Percentiles rank a stretch among this genome's conserved stretches.
These are phyloP conservation scores for Varanus salvator DNA, from an alignment of 2,113 vertebrate species.

Conservation along the genomic window DNA sequence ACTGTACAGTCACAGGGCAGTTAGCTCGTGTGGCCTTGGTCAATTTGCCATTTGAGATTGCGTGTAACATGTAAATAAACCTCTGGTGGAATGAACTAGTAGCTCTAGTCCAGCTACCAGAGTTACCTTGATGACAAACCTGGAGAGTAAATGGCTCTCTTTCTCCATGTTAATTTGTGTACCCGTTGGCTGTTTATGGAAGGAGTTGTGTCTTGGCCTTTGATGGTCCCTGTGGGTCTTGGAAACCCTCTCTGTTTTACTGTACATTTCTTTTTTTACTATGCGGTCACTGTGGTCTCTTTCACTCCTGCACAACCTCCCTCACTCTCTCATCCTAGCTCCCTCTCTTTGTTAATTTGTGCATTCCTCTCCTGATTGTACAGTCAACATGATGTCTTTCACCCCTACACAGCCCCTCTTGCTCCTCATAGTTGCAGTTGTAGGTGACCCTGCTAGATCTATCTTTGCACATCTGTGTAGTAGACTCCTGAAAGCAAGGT, in stretches of 20 bases:
- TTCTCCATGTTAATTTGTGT: conserved; percentile 62
- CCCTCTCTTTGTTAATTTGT: conserved; percentile 73
- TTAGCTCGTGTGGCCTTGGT: conserved; percentile 50
- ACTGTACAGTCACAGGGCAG: conserved; percentile 70
- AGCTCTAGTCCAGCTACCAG: conserved; percentile 71
- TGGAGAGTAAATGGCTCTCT: conserved; percentile 53
- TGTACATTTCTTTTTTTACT: conserved; percentile 77
- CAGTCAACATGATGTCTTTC: conserved; percentile 77
- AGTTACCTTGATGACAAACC: conserved; percentile 66
- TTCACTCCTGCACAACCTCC: conserved; percentile 75
- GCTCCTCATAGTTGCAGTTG: conserved; percentile 60
- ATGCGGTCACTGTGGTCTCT: conserved; percentile 75
- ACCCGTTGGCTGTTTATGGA: conserved; percentile 70
- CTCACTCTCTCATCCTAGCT: conserved; percentile 75
- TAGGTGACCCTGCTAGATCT: conserved; percentile 53
- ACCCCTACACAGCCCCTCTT: conserved; percentile 71
- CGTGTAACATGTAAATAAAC: conserved; percentile 71
- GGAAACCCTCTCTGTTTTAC: conserved; percentile 74
- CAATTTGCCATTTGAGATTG: conserved; percentile 71
- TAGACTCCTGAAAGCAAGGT: conserved; percentile 69
- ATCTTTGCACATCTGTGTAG: conserved; percentile 57
- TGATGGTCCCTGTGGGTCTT: conserved; percentile 73
- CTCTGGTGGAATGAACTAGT: conserved; percentile 73
- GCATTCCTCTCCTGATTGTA: conserved; percentile 73
- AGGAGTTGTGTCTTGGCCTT: conserved; percentile 73